These are phyloP conservation scores for Dryobota labecula DNA, from an alignment of 2,888 invertebrate species.

Conservation along the genomic window DNA sequence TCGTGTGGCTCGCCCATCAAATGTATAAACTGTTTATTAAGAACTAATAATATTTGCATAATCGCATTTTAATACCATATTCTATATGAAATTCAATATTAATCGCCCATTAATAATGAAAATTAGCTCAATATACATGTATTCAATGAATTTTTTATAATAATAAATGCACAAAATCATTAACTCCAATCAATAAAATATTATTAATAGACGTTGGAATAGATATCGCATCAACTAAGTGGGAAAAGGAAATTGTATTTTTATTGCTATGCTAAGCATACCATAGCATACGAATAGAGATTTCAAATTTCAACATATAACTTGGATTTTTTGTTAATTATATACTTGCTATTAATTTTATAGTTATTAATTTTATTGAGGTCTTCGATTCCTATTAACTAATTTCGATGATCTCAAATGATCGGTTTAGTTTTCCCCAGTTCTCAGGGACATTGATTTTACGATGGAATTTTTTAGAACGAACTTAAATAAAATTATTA, in stretches of 20 bases:
- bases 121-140: slow-evolving; percentile 85
- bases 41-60: slow-evolving; percentile 90
- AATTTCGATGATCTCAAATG: slow-evolving; percentile 48
- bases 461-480: slow-evolving; percentile 37
- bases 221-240: slow-evolving; percentile 75
- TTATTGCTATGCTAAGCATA: slow-evolving; percentile 69
- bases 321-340: slow-evolving; percentile 54
- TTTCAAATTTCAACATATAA: slow-evolving; percentile 66
- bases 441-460: slow-evolving; percentile 43
- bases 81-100: slow-evolving; percentile 87
- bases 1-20: slow-evolving; percentile 84
- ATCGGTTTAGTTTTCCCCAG: slow-evolving; percentile 26
- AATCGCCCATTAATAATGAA: slow-evolving; percentile 85
- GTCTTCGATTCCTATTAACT: slow-evolving; percentile 56
- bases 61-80: slow-evolving; percentile 84
- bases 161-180: slow-evolving; percentile 81
- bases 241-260: slow-evolving; percentile 76
- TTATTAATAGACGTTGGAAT: slow-evolving; percentile 74
- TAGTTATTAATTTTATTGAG: slow-evolving; percentile 64
- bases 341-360: slow-evolving; percentile 62
- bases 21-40: slow-evolving; percentile 87
- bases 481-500: slow-evolving; percentile 1
- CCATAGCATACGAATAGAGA: slow-evolving; percentile 67
- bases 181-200: slow-evolving; percentile 82
- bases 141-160: slow-evolving; percentile 78